Percentiles rank a stretch among this genome's conserved stretches.
Evolutionary conservation across 2,888 invertebrate genomes (phyloP).

Genomic region (Tiphia femorata): DNA sequence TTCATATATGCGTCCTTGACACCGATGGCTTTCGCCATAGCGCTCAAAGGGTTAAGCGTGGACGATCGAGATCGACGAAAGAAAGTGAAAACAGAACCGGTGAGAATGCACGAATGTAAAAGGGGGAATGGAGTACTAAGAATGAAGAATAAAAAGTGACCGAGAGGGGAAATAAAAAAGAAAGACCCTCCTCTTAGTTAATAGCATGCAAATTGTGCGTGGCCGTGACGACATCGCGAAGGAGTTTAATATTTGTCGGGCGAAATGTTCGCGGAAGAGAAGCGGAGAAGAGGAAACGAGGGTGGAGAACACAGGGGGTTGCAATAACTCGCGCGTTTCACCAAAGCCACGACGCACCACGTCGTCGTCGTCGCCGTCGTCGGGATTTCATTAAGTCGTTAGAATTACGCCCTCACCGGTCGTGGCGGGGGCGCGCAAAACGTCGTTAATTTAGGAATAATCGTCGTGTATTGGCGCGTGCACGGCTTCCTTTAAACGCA

Average conservation of each 20-base stretch:
- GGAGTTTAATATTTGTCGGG: constrained; percentile 36
- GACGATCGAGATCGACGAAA: neutral
- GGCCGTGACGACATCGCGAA: constrained; percentile 26
- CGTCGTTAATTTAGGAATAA: constrained; percentile 54
- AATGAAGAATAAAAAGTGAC: too few species aligned
- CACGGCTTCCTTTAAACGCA: neutral
- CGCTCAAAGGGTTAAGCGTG: too few species aligned
- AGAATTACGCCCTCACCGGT: constrained; percentile 29
- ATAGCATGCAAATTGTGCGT: constrained; percentile 39
- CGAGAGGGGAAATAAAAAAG: too few species aligned
- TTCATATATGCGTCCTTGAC: too few species aligned
- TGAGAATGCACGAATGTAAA: too few species aligned
- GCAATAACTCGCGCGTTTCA: too few species aligned
- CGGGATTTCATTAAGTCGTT: constrained; percentile 49
- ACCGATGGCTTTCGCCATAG: too few species aligned
- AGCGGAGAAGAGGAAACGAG: neutral
- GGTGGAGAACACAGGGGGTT: too few species aligned
- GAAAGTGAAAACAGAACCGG: neutral
- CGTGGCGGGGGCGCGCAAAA: constrained; percentile 27
- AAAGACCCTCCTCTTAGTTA: constrained; percentile 26
- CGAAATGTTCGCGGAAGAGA: too few species aligned
- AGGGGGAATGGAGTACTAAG: too few species aligned
- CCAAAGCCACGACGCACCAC: neutral
- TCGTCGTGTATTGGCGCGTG: constrained; percentile 41
- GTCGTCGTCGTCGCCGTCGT: constrained; percentile 14